Conservation (phyloP, 2,113 vertebrate species). For the Nesogale talazaci region DNA sequence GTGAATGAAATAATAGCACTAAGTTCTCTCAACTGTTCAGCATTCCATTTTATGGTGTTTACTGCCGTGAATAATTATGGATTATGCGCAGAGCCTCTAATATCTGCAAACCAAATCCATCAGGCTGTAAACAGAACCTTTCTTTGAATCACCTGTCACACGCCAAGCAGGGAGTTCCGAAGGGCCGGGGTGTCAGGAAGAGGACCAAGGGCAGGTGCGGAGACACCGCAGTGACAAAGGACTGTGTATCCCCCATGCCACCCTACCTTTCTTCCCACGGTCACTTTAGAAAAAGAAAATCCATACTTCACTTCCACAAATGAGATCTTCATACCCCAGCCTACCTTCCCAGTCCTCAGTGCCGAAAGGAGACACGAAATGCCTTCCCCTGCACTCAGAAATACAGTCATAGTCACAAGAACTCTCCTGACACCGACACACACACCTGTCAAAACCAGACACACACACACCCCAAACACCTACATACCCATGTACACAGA, state of each 20-base stretch:
- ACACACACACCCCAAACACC: background rate
- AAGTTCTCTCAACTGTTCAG: background rate
- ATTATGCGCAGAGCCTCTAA: slow-evolving; percentile 60
- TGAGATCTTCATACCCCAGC: slow-evolving; percentile 30
- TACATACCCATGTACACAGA: background rate
- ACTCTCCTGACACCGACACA: background rate
- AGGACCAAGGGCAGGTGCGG: background rate
- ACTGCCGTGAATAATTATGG: slow-evolving; percentile 6
- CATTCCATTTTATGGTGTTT: slow-evolving; percentile 40
- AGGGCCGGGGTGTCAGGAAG: background rate
- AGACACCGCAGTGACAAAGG: slow-evolving; percentile 40
- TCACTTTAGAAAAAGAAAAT: slow-evolving; percentile 5
- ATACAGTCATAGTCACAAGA: slow-evolving; percentile 36
- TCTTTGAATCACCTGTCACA: slow-evolving; percentile 69
- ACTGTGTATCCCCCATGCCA: slow-evolving; percentile 21
- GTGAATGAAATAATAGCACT: slow-evolving; percentile 42
- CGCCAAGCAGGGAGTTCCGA: slow-evolving; percentile 38
- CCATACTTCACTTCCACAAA: slow-evolving; percentile 20
- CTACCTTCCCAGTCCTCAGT: background rate
- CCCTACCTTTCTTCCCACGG: slow-evolving; percentile 6
- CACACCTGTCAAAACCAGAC: slow-evolving; percentile 31
- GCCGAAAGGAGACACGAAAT: background rate
- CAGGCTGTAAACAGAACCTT: slow-evolving; percentile 53
- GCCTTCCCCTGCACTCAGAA: background rate
- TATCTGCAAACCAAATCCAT: slow-evolving; percentile 33